Base-by-base conservation (phyloP, 2,797 vertebrate genomes). In the Dallia pectoralis region DNA sequence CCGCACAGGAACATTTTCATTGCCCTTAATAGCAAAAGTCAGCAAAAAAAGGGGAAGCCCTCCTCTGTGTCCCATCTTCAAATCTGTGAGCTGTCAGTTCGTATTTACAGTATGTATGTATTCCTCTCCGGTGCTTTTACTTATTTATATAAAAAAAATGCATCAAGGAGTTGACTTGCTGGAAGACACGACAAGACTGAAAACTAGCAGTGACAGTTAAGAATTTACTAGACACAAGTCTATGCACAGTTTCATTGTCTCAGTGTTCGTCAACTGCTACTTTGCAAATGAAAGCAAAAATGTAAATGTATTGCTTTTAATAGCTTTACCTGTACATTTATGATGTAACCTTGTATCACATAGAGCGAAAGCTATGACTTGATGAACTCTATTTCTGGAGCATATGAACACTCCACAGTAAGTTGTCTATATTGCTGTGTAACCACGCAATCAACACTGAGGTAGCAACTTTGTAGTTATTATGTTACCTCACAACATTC, bases 71-170 rank as follows among this genome's bases (percentile, higher is more conserved):
- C 84, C 53, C 75, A 75, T 87, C 80, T 84, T 68, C 44, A 78
- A 85, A 85, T 77, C 36, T 69, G 77, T 78, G 82, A 76, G 77
- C 88, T 89, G 88, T 91, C 91, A 90, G 81, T 81, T 89, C 75
- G 72, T 80, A 89, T 93, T 91, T 87, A 81, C 80, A 84, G 75
- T 75, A 68, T 69, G 77, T 79, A 84, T 90, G 88, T 86, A 87
- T 88, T 82, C 83, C 64, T 72, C 74, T 44, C 80, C 71, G 49
- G 11, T 70, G 79, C 74, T 83, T 86, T 93, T 88, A 91, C 89
- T 92, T 93, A 91, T 93, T 92, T 87, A 90, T 87, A 90, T 87
- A 79, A 82, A 78, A 78, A 88, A 88, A 86, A 81, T 85, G 76
- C 69, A 64, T 84, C 69, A 66, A 74, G 77, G 69, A 79, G 82